Percentiles rank a stretch among this genome's conserved stretches.
These are phyloP conservation scores for Rhingia rostrata DNA, from an alignment of 2,888 invertebrate genomes.

Conservation along the genomic window DNA sequence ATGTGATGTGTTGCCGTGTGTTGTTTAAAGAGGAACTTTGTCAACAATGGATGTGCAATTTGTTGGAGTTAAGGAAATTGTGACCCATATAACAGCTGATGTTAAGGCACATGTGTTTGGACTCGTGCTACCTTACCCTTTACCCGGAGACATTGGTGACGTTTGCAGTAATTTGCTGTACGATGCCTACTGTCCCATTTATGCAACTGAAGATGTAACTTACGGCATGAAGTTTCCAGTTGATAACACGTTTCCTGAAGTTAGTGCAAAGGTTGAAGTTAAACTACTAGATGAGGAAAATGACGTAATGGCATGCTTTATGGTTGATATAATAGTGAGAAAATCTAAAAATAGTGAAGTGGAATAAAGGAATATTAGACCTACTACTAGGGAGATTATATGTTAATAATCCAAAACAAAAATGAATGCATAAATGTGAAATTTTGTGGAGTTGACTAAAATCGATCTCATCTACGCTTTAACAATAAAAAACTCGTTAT, in stretches of 20 bases:
- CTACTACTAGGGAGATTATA: no score
- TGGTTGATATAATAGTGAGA: slow-evolving; percentile 78
- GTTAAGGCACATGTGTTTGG: slow-evolving; percentile 68
- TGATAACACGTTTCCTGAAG: slow-evolving; percentile 79
- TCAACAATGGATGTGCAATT: no score
- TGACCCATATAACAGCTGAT: no score
- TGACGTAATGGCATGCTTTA: slow-evolving; percentile 78
- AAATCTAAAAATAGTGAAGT: slow-evolving; percentile 49
- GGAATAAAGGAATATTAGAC: no score
- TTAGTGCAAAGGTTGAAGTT: slow-evolving; percentile 80
- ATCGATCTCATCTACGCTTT: no score
- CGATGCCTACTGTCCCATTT: slow-evolving; percentile 80
- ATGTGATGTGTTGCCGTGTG: no score
- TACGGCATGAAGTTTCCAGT: slow-evolving; percentile 80
- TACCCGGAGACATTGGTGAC: slow-evolving; percentile 78
- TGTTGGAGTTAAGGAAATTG: no score
- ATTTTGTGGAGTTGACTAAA: no score
- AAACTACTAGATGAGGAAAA: slow-evolving; percentile 77
- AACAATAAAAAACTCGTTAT: no score
- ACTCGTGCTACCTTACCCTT: slow-evolving; percentile 78
- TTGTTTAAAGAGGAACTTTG: no score
- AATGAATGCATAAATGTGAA: no score
- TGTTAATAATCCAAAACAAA: no score
- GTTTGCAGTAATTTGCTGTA: slow-evolving; percentile 79
- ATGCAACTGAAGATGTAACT: slow-evolving; percentile 79